Percentiles rank a stretch among this genome's conserved stretches.
phyloP scores from a whole-genome alignment of 2,888 invertebrate species.

The Lasioglossum pauxillum region DNA sequence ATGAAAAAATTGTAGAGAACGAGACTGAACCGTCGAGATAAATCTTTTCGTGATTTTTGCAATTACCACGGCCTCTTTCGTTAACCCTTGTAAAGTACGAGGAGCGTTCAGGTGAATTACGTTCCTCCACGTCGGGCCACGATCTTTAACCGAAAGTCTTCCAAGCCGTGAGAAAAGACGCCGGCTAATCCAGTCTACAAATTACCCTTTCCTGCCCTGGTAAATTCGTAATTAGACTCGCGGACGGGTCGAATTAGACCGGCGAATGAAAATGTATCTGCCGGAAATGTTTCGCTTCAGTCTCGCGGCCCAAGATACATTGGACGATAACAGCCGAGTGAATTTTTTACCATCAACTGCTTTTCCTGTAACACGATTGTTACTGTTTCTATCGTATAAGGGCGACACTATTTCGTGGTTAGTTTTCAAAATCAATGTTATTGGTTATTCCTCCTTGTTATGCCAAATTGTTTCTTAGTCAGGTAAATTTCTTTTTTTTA shows the following conservation, averaged over 20 bases:
- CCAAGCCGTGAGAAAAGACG: slow-evolving; percentile 51
- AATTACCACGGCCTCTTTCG: slow-evolving; percentile 47
- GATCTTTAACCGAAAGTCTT: slow-evolving; percentile 54
- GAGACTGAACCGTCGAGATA: slow-evolving; percentile 10
- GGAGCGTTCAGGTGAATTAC: slow-evolving; percentile 56
- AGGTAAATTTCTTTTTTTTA: too few relatives aligned
- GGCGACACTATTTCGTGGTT: neutral
- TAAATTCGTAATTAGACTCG: slow-evolving; percentile 57
- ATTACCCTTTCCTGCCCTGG: slow-evolving; percentile 61
- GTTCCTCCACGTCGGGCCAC: slow-evolving; percentile 33
- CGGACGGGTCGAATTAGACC: slow-evolving; percentile 11
- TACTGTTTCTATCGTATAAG: neutral
- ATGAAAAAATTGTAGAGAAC: neutral
- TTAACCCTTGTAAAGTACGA: slow-evolving; percentile 48
- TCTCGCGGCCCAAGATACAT: neutral
- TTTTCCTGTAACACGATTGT: neutral
- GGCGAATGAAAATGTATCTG: slow-evolving; percentile 21
- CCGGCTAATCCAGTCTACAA: slow-evolving; percentile 69
- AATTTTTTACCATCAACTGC: neutral
- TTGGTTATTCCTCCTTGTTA: too few relatives aligned
- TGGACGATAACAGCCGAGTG: neutral
- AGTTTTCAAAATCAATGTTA: too few relatives aligned
- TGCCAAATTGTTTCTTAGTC: too few relatives aligned
- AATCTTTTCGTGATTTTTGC: slow-evolving; percentile 58
- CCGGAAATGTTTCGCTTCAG: slow-evolving; percentile 5